A percentile compares a stretch with the other conserved stretches of the same genome.
Conservation (phyloP, 2,113 vertebrate genomes). For the Ptilonorhynchus violaceus region DNA sequence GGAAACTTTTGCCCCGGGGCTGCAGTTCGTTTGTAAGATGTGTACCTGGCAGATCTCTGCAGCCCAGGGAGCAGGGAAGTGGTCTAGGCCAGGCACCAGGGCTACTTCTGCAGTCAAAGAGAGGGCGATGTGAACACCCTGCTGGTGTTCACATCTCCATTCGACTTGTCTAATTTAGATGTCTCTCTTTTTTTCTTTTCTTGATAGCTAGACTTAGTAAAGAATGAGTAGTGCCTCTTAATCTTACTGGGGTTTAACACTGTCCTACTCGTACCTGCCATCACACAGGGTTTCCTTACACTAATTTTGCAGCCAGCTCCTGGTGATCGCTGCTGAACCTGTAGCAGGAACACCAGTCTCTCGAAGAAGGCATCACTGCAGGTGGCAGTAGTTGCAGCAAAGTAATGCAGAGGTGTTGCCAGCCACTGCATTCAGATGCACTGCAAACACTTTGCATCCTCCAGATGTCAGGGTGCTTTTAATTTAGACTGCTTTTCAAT, state of each 20-base stretch:
- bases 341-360: rapidly evolving
- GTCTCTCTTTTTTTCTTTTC: neutral
- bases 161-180: neutral
- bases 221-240: neutral
- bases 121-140: rapidly evolving
- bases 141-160: neutral
- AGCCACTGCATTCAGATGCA: rapidly evolving
- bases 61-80: neutral
- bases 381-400: neutral
- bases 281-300: rapidly evolving
- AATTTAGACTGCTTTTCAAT: neutral
- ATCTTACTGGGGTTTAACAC: neutral
- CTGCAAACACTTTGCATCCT: neutral
- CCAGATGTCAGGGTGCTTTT: neutral
- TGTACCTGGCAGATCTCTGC: neutral
- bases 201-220: neutral
- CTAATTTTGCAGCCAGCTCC: neutral
- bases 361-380: neutral
- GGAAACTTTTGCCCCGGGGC: rapidly evolving
- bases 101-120: neutral
- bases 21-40: rapidly evolving
- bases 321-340: neutral
- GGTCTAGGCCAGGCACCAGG: neutral
- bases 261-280: neutral
- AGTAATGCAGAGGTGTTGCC: neutral